These are phyloP conservation scores for Xylocopa sonorina DNA, from an alignment of 1,140 invertebrate species.

Conservation along the genomic window DNA sequence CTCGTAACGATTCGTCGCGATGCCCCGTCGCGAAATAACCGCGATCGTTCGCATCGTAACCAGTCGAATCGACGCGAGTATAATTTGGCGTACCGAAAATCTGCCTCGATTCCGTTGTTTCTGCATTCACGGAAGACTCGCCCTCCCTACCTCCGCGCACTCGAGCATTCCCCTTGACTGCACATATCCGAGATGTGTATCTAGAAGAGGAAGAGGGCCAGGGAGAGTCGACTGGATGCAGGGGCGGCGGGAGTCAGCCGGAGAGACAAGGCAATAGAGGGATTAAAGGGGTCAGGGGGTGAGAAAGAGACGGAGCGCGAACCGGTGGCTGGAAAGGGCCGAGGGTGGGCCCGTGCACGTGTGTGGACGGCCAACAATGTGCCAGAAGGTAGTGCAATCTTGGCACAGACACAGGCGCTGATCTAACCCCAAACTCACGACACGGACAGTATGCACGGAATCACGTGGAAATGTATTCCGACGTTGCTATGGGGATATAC, in stretches of 20 bases:
- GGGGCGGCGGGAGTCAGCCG: neutral
- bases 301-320: neutral
- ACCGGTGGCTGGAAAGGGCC: neutral
- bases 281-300: constrained; percentile 35
- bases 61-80: too few relatives aligned
- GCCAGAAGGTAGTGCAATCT: constrained; percentile 40
- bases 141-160: constrained; percentile 7
- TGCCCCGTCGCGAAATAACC: too few relatives aligned
- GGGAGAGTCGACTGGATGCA: neutral
- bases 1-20: too few relatives aligned
- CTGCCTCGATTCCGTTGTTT: constrained; percentile 21
- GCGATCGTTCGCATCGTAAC: too few relatives aligned
- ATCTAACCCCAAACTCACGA: constrained; percentile 43
- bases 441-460: constrained; percentile 62
- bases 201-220: constrained; percentile 21
- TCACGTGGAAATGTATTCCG: constrained; percentile 74
- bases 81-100: constrained; percentile 29
- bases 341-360: neutral
- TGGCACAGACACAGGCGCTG: constrained; percentile 35
- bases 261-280: constrained; percentile 21
- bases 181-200: constrained; percentile 48
- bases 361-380: constrained; percentile 39
- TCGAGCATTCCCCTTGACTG: constrained; percentile 41
- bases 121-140: constrained; percentile 26
- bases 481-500: constrained; percentile 78